Percentiles rank a stretch among this genome's conserved stretches.
These are phyloP conservation scores for Oryzias dopingdopingensis DNA, from an alignment of 2,797 vertebrate species.

Conservation along the genomic window DNA sequence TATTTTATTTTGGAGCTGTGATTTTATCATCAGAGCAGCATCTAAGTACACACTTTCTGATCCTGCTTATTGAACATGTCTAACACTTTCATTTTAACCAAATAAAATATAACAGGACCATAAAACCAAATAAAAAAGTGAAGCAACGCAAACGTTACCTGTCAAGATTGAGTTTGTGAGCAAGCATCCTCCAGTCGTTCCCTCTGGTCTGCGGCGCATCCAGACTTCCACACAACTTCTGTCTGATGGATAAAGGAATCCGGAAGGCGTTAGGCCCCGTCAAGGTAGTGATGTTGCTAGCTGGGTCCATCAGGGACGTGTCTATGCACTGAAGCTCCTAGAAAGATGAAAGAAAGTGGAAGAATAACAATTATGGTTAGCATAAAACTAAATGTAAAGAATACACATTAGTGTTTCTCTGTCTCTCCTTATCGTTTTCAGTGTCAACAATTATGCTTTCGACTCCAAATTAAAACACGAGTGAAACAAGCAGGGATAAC, in stretches of 20 bases:
- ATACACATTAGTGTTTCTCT: too few relatives aligned
- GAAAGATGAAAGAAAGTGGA: constrained; percentile 25
- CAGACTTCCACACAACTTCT: constrained; percentile 95
- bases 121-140: constrained; percentile 9
- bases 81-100: constrained; percentile 6
- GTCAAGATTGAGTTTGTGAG: constrained; percentile 95
- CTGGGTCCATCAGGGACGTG: constrained; percentile 88
- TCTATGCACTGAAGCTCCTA: constrained; percentile 91
- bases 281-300: constrained; percentile 87
- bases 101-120: constrained; percentile 8
- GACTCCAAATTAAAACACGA: constrained; percentile 47
- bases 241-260: constrained; percentile 92
- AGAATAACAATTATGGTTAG: neutral
- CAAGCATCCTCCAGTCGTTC: constrained; percentile 97
- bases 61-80: neutral
- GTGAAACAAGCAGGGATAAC: constrained; percentile 33
- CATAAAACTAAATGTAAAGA: neutral
- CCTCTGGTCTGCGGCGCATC: constrained; percentile 94
- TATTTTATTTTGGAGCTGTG: neutral
- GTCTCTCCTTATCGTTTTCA: constrained; percentile 3
- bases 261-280: constrained; percentile 92
- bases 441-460: constrained; percentile 33
- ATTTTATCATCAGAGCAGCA: neutral
- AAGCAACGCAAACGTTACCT: constrained; percentile 72
- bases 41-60: neutral